Base-by-base conservation (phyloP, 2,888 invertebrate species). In the Synergus umbraculus region DNA sequence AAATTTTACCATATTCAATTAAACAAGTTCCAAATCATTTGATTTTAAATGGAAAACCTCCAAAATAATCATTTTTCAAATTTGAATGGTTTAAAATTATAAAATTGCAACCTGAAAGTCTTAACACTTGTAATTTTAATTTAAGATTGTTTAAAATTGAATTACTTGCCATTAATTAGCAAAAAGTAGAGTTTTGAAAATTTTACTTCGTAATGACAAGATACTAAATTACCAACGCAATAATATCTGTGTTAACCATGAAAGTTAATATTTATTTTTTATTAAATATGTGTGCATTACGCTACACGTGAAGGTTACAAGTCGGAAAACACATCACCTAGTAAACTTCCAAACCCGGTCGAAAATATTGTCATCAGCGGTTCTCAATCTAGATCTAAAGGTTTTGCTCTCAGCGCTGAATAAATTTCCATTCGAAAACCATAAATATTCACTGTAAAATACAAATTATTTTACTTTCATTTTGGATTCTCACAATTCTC, bases 321-420 rank as follows among this genome's bases (percentile, higher is more conserved):
- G 49, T 69, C 15, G 49, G 29, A 29, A 10, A 18, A 60, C 22
- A 22, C n/a, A 22, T 60, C 60, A 22, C 22, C 10, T 60, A 60
- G 22, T 60, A 60, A 69, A 69, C 67, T 67, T 67, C 18, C 18
- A 67, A 67, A 41, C 44, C 44, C 22, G 18, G 43, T 44, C 22
- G 67, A 67, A 46, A 13, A 67, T 67, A 67, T 67, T 22, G 44
- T 4, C 22, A 60, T 67, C 44, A 67, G 44, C 22, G 43, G 7
- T 67, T 44, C 67, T 67, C 67, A 44, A 67, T 44, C 12, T 12
- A 22, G 60, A 60, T 10, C 22, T 12, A 10, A 10, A 12, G 22
- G 60, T 60, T 60, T 60, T 22, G 22, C 60, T 22, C 22, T 1
- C 10, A 60, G 54, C 54, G 54, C n/a, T 54, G 10, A 22, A 60